Base-by-base conservation (phyloP, 1,140 invertebrate species). In the Drosophila micromelanica region DNA sequence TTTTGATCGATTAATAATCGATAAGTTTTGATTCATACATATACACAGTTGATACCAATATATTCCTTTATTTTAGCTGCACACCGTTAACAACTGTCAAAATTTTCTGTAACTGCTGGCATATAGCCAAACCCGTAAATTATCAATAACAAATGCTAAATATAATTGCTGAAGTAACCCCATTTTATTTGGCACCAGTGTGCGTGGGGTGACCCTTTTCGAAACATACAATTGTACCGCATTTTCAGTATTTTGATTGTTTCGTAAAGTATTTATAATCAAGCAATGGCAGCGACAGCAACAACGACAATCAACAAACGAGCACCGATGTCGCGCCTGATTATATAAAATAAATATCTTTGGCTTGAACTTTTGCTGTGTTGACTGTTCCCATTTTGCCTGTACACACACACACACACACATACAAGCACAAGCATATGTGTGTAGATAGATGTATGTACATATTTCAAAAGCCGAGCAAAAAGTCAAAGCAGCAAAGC, bases 401-500 rank as follows among this genome's bases (percentile, higher is more conserved):
- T 60, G 40, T 4, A 45, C 56, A 30, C 51, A 56, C 17, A 64
- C 54, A 27, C 56, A 30, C 51, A 56, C 17, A 64, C 54, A 27
- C 6, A 40, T 8, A 42, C 46, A n/a, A 9, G 1, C 23, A 45
- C n/a, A 48, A n/a, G n/a, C 2, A 13, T 0, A 43, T 7, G 5
- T 40, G 9, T 46, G 5, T 38, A 13, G n/a, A 7, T 38, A 13
- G n/a, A 23, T 74, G 13, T 55, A 27, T 13, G 38, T 72, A 63
- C 37, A 20, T 62, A 73, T 70, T 71, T 76, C 42, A 73, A 72
- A 78, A 78, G 67, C 79, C 75, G 85, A 89, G 84, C 84, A 75
- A 90, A 89, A 89, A 89, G 84, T 89, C 84, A 89, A 89, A 89
- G 84, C 76, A 72, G 62, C 80, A 85, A 48, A 46, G 82, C 82